Evolutionary conservation across 2,113 vertebrate species (phyloP), one percentile per base, ranked within the genome.

Genomic region (Onychostruthus taczanowskii): DNA sequence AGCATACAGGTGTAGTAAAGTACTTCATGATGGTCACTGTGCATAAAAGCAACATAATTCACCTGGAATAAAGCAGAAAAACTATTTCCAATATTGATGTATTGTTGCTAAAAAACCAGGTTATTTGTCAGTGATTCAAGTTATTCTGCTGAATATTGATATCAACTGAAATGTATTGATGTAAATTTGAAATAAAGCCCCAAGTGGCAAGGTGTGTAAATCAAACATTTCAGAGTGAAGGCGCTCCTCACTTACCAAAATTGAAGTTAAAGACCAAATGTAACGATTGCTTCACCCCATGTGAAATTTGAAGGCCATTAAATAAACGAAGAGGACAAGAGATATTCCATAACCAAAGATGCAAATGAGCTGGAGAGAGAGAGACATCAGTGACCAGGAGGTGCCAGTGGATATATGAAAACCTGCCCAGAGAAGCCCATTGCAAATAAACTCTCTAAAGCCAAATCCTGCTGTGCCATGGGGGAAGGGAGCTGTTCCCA

Each of bases 271-370:
- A 1, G 98, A 98, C 96, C 98, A 98, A 95, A 98, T 94, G 92
- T 98, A 98, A 37, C 98, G 98, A 97, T 98, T 98, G 95, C 97
- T 98, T 66, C 98, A 97, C 63, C 98, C 97, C 49, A 47, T 96
- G 24, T 96, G 85, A 28, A 98, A 98, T 43, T 86, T 94, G 63
- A 99, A 98, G 13, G 98, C 98, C 50, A 98, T 95, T 26, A 98
- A 95, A 30, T 99, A 99, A 3, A 98, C 76, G 22, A 99, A 98
- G 93, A 99, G 97, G 50, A 99, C 92, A 46, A 98, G 95, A 64
- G 99, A 98, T 2, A 95, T 94, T 28, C 98, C 97, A 7, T 98
- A 99, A 78, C 98, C 98, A 3, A 98, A 46, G 11, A 95, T 28
- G 39, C 98, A 98, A 62, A 98, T 33, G 33, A 98, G 93, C 99